Evolutionary conservation across 2,888 invertebrate species (phyloP).

Genomic region (Actias luna): DNA sequence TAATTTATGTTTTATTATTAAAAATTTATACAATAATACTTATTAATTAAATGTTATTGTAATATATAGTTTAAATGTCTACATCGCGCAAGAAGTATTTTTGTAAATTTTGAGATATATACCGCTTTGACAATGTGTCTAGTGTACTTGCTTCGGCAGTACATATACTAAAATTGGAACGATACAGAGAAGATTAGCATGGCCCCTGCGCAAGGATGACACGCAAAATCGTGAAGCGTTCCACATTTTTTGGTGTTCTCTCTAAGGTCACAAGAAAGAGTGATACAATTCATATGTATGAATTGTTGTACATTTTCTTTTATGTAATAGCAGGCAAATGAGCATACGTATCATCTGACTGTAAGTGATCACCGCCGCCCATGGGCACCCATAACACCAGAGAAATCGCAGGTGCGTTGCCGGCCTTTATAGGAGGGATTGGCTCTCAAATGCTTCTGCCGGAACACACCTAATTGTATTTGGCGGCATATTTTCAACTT

Average conservation of each 20-base stretch:
- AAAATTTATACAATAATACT: neutral
- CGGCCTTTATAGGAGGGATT: too few species aligned
- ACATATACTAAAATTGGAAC: conserved; percentile 64
- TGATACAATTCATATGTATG: too few species aligned
- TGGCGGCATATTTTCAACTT: too few species aligned
- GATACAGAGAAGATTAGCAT: conserved; percentile 62
- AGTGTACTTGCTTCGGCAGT: conserved; percentile 58
- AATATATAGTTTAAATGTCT: conserved; percentile 18
- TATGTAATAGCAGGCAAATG: too few species aligned
- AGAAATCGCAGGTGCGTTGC: too few species aligned
- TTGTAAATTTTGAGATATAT: conserved; percentile 15
- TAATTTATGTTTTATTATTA: neutral
- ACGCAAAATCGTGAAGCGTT: conserved; percentile 61
- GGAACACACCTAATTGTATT: too few species aligned
- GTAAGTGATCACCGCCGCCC: too few species aligned
- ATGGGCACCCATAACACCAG: too few species aligned
- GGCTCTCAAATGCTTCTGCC: too few species aligned
- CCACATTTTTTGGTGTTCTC: conserved; percentile 57
- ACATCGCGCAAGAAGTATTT: conserved; percentile 30
- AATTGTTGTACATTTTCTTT: too few species aligned
- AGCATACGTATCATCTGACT: too few species aligned
- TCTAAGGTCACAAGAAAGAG: too few species aligned
- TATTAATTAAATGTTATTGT: neutral
- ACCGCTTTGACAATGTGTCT: accelerated
- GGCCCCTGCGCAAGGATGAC: conserved; percentile 64